Conservation (phyloP, 2,797 vertebrate genomes). For the Dermochelys coriacea region DNA sequence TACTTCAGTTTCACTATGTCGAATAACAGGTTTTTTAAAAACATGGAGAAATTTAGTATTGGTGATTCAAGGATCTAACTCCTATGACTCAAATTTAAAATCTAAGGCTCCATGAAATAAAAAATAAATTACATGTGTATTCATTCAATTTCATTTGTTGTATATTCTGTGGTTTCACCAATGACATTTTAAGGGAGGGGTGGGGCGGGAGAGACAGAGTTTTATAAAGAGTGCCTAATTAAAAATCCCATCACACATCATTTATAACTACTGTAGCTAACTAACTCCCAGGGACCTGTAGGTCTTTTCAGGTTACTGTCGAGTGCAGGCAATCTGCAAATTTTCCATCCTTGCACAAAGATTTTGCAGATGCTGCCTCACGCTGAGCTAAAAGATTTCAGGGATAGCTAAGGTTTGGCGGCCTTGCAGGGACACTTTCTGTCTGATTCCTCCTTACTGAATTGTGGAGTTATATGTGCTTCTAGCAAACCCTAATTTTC, state of each 20-base stretch:
- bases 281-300: not conserved
- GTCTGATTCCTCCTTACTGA: not conserved
- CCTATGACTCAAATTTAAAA: slow-evolving; percentile 66
- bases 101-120: slow-evolving; percentile 69
- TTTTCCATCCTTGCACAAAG: not conserved
- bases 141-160: slow-evolving; percentile 46
- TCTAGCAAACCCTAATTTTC: not conserved
- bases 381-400: not conserved
- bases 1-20: not conserved
- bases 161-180: not conserved
- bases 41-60: slow-evolving; percentile 48
- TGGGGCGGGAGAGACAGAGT: not conserved
- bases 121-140: slow-evolving; percentile 66
- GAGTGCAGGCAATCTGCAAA: not conserved
- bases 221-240: not conserved
- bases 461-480: not conserved
- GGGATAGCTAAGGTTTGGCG: fast-evolving
- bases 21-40: slow-evolving; percentile 11
- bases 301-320: fast-evolving
- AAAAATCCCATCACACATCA: not conserved
- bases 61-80: slow-evolving; percentile 60
- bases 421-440: fast-evolving
- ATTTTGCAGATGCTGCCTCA: fast-evolving
- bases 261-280: not conserved
- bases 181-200: not conserved